Evolutionary conservation across 2,888 invertebrate genomes (phyloP).

Genomic region (Trissolcus japonicus): DNA sequence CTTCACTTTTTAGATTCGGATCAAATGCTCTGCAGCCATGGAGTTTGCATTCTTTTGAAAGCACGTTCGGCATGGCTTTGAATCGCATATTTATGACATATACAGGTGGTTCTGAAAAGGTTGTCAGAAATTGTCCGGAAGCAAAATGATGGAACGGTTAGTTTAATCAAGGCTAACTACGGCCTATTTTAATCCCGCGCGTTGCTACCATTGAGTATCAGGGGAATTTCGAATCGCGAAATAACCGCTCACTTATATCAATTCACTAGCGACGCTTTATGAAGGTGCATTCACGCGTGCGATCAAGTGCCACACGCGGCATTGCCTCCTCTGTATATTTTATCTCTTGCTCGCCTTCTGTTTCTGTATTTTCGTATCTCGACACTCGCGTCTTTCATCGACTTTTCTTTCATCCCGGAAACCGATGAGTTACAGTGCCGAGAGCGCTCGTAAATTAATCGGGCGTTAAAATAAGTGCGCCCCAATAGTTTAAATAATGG

Average conservation of each 20-base stretch:
- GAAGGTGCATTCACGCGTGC: constrained; percentile 74
- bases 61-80: constrained; percentile 39
- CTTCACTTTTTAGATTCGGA: no score
- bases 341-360: constrained; percentile 32
- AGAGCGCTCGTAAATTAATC: constrained; percentile 66
- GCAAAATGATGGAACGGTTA: constrained; percentile 50
- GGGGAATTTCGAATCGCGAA: constrained; percentile 73
- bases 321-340: constrained; percentile 41
- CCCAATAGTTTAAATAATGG: constrained; percentile 33
- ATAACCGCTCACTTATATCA: constrained; percentile 76
- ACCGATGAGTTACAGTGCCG: constrained; percentile 5
- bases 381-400: constrained; percentile 38
- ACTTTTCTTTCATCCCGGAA: constrained; percentile 53
- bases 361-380: constrained; percentile 36
- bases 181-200: constrained; percentile 54
- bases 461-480: constrained; percentile 61
- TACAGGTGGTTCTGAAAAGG: constrained; percentile 56
- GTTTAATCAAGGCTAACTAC: constrained; percentile 57
- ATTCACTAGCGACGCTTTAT: constrained; percentile 73
- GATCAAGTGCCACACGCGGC: constrained; percentile 59
- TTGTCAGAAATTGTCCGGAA: constrained; percentile 52
- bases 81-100: constrained; percentile 51
- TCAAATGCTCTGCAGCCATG: background rate
- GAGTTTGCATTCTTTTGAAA: constrained; percentile 40
- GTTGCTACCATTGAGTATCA: constrained; percentile 62